Evolutionary conservation across 2,888 invertebrate genomes (phyloP).

Genomic region (Tenthredo mesomela): DNA sequence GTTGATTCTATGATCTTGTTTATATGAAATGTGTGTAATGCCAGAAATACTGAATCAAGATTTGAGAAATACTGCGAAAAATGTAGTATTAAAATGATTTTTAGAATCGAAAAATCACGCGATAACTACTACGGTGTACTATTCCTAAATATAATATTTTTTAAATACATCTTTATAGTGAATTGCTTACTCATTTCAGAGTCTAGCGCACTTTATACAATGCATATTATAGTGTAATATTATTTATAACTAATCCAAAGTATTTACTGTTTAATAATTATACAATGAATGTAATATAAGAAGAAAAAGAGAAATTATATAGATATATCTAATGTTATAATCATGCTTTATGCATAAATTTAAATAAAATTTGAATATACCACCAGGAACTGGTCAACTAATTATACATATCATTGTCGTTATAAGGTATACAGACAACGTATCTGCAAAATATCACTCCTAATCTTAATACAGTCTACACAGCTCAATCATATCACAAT

Average conservation of each 20-base stretch:
- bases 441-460: background rate
- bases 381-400: background rate
- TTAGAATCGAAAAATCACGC: background rate
- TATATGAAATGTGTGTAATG: background rate
- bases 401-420: background rate
- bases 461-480: background rate
- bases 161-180: constrained; percentile 15
- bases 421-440: background rate
- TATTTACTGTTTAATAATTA: background rate
- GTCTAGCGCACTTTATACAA: constrained; percentile 4
- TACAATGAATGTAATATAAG: background rate
- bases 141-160: constrained; percentile 31
- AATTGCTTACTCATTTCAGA: background rate
- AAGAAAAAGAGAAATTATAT: background rate
- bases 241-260: background rate
- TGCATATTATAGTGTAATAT: background rate
- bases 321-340: constrained; percentile 19
- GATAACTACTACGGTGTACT: background rate
- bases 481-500: background rate
- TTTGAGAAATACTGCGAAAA: background rate
- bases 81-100: background rate
- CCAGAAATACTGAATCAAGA: background rate
- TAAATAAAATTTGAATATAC: constrained; percentile 19
- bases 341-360: constrained; percentile 5
- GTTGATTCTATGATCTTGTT: background rate